Evolutionary conservation across 2,797 vertebrate species (phyloP).

Genomic region (Enteromius treurensis): DNA sequence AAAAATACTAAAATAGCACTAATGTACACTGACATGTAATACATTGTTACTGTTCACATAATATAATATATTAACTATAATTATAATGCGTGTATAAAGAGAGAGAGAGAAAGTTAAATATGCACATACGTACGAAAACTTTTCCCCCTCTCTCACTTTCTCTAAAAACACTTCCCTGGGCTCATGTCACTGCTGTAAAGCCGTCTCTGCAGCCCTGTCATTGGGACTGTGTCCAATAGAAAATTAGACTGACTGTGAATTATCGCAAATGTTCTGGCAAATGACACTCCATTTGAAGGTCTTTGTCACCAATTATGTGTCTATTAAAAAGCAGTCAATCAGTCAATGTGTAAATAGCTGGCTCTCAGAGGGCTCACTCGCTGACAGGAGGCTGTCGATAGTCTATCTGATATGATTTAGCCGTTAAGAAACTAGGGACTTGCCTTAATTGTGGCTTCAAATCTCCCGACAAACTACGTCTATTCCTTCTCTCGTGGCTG

Average conservation of each 20-base stretch:
- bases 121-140: background rate
- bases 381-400: constrained; percentile 93
- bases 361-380: constrained; percentile 86
- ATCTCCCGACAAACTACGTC: constrained; percentile 61
- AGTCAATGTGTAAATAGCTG: constrained; percentile 89
- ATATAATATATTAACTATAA: background rate
- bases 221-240: constrained; percentile 79
- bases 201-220: constrained; percentile 64
- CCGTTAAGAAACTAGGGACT: constrained; percentile 81
- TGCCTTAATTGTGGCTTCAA: constrained; percentile 71
- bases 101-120: background rate
- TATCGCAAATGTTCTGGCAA: constrained; percentile 84
- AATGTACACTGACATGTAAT: background rate
- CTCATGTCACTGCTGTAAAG: constrained; percentile 28
- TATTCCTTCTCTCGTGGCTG: constrained; percentile 66
- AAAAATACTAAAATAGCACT: background rate
- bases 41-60: background rate
- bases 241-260: constrained; percentile 84
- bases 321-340: constrained; percentile 99
- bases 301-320: constrained; percentile 99
- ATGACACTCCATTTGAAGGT: constrained; percentile 93
- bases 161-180: constrained; percentile 10
- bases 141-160: background rate
- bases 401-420: constrained; percentile 86
- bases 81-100: background rate